A percentile compares a stretch with the other conserved stretches of the same genome.
Conservation (phyloP, 2,888 invertebrate species). For the Drosophila gaucha region DNA sequence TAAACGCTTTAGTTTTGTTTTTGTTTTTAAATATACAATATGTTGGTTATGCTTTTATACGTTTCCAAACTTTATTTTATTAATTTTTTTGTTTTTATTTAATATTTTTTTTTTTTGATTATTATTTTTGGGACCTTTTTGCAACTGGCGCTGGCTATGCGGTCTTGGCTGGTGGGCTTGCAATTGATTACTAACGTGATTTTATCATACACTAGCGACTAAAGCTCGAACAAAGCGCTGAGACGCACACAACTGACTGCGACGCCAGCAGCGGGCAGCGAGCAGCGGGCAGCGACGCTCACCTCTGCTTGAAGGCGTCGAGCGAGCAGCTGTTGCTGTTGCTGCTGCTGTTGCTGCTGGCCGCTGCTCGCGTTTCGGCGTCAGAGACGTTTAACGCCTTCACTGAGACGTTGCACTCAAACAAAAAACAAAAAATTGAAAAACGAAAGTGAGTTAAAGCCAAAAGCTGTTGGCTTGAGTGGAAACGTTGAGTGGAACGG, state of each 20-base stretch:
- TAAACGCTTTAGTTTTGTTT: constrained; percentile 39
- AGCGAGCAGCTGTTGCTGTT: constrained; percentile 11
- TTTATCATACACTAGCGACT: constrained; percentile 84
- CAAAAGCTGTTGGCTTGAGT: constrained; percentile 30
- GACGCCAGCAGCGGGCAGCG: constrained; percentile 41
- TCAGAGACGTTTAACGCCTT: constrained; percentile 58
- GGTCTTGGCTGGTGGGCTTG: constrained; percentile 83
- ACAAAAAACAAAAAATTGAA: constrained; percentile 22
- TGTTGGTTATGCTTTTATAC: constrained; percentile 21
- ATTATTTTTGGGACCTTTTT: constrained; percentile 36
- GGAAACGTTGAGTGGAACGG: constrained; percentile 60
- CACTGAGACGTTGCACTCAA: constrained; percentile 46
- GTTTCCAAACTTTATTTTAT: constrained; percentile 23
- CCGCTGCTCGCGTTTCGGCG: constrained; percentile 22
- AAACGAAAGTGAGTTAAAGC: constrained; percentile 73
- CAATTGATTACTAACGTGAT: constrained; percentile 85
- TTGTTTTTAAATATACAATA: constrained; percentile 11
- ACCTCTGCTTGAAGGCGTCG: constrained; percentile 9
- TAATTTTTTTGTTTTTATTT: constrained; percentile 4
- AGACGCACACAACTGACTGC: constrained; percentile 41
- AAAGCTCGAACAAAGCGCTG: constrained; percentile 80
- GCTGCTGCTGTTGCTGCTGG: constrained; percentile 17
- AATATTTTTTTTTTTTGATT: background rate
- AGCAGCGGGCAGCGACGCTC: constrained; percentile 11
- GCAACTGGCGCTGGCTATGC: constrained; percentile 72